Percentiles rank a stretch among this genome's conserved stretches.
Evolutionary conservation across 2,113 vertebrate genomes (phyloP).

Genomic region (Equus quagga): DNA sequence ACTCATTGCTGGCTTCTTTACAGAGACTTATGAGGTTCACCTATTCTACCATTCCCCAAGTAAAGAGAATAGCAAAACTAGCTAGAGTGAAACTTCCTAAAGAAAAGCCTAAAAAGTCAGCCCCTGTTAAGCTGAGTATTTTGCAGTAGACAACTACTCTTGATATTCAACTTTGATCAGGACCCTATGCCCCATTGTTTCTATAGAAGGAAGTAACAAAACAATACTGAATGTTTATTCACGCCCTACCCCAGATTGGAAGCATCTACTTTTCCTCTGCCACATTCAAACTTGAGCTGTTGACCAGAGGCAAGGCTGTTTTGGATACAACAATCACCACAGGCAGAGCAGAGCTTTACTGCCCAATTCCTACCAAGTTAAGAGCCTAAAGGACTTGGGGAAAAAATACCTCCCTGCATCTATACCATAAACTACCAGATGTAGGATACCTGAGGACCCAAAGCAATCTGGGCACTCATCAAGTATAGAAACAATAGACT

Average conservation of each 20-base stretch:
- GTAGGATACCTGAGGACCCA: not conserved
- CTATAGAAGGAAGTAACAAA: conserved; percentile 32
- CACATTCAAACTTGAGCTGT: not conserved
- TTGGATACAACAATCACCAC: not conserved
- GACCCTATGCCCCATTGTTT: not conserved
- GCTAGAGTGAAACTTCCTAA: conserved; percentile 22
- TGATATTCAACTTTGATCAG: conserved; percentile 35
- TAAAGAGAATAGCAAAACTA: conserved; percentile 41
- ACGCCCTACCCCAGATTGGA: not conserved
- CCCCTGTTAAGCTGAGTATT: not conserved
- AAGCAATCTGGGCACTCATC: not conserved
- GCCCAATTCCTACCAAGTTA: conserved; percentile 22
- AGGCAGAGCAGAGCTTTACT: not conserved
- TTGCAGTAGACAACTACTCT: conserved; percentile 46
- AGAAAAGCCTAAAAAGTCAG: conserved; percentile 27
- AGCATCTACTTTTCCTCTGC: conserved; percentile 9
- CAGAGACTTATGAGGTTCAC: conserved; percentile 16
- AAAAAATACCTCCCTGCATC: not conserved
- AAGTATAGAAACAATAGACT: conserved; percentile 16
- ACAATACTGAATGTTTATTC: conserved; percentile 2
- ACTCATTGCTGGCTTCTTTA: not conserved
- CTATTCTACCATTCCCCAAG: not conserved
- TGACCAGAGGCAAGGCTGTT: not conserved
- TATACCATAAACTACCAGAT: conserved; percentile 42
- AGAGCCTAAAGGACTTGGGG: not conserved